Evolutionary conservation across 2,888 invertebrate genomes (phyloP).

Genomic region (Euplagia quadripunctaria): DNA sequence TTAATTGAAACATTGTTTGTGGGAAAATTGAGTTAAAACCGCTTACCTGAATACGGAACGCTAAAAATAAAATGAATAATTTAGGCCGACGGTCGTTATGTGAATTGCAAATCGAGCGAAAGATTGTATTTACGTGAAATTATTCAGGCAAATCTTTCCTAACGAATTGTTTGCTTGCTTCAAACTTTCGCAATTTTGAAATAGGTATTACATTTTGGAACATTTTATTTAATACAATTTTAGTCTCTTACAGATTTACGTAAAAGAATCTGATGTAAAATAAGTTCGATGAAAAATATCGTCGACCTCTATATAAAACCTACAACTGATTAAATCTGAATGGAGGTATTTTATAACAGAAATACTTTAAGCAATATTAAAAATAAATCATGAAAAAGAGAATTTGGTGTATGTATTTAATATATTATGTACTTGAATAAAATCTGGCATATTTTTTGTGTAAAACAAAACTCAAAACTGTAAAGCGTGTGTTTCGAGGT

Average conservation of each 20-base stretch:
- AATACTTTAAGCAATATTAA: neutral
- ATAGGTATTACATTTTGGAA: constrained; percentile 59
- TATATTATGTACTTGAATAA: constrained; percentile 8
- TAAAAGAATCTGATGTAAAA: constrained; percentile 17
- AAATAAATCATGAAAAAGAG: neutral
- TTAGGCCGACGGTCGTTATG: constrained; percentile 65
- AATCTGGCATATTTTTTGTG: neutral
- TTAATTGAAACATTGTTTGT: constrained; percentile 54
- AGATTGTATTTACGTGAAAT: constrained; percentile 80
- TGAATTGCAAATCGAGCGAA: constrained; percentile 80
- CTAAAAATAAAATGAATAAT: constrained; percentile 71
- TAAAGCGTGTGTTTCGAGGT: constrained; percentile 35
- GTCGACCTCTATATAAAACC: neutral
- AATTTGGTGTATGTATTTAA: neutral
- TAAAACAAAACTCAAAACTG: neutral
- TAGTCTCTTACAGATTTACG: constrained; percentile 36
- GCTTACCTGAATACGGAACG: constrained; percentile 52
- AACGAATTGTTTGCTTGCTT: constrained; percentile 82
- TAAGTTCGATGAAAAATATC: neutral
- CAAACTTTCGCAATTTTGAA: constrained; percentile 74
- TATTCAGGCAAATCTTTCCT: constrained; percentile 79
- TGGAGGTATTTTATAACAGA: neutral
- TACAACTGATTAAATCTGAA: neutral
- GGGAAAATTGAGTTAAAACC: constrained; percentile 44
- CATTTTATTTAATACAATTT: constrained; percentile 53